Conservation (phyloP, 64 coral and sea anemone genomes). For the Montipora capricornis region DNA sequence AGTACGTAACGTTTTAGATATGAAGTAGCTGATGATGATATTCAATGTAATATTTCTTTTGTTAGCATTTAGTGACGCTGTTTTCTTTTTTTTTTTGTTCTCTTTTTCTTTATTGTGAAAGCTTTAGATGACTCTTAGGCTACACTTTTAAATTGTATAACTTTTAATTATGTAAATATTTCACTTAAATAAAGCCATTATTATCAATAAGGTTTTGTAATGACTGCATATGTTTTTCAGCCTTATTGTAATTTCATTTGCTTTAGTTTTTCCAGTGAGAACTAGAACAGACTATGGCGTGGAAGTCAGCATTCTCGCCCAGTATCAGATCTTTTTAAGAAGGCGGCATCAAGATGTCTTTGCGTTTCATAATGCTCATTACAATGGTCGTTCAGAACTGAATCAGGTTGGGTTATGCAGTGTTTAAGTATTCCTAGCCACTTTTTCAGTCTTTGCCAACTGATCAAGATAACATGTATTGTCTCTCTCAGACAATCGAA, state of each 20-base stretch:
- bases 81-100: no score
- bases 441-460: neutral
- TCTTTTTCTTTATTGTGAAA: no score
- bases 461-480: constrained; percentile 1
- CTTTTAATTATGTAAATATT: no score
- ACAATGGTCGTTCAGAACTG: constrained; percentile 32
- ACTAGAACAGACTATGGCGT: constrained; percentile 37
- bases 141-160: no score
- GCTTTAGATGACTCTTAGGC: no score
- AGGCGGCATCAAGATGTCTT: constrained; percentile 20
- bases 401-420: constrained; percentile 38
- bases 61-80: no score
- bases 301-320: constrained; percentile 32
- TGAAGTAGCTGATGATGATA: no score
- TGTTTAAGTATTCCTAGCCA: neutral
- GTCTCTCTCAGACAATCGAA: constrained; percentile 45
- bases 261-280: constrained; percentile 40
- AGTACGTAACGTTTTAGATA: no score
- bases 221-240: no score
- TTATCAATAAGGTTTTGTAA: no score
- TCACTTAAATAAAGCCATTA: no score
- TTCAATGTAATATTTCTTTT: no score
- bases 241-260: neutral
- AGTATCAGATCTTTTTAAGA: constrained; percentile 55
- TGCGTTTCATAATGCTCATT: neutral